Evolutionary conservation across 2,113 vertebrate genomes (phyloP), one percentile per base, ranked within the genome.

Genomic region (Arvicanthis niloticus): DNA sequence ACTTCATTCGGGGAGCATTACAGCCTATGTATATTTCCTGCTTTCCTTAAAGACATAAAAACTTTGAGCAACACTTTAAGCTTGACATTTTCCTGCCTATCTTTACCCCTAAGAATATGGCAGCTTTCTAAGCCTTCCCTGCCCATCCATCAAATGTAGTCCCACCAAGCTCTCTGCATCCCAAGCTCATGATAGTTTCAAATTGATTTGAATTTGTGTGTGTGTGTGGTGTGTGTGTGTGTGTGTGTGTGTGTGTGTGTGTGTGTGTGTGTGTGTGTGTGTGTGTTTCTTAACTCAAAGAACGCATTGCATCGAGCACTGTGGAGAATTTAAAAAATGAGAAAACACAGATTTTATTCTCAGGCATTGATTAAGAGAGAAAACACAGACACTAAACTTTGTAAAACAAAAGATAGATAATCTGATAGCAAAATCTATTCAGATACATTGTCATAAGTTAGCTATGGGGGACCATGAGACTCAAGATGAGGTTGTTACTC

Each of bases 101-200:
- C 40, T 26, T 53, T 12, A 56, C 0, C 5, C 10, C 12, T 42
- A n/a, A 58, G 65, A 84, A 11, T 53, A 17, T 1, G 11, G 22
- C 2, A 31, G 2, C 3, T 29, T 65, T 31, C 40, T 53, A 68
- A 1, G 1, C 1, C 2, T 70, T 53, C 34, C 2, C 26, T 31
- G 3, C 17, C 31, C 1, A 12, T 21, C 12, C 16, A 29, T 5
- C 24, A 7, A 31, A 1, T 51, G 21, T 5, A 73, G 21, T 40
- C 16, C 6, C 13, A 3, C 31, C 12, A 26, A 2, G 9, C 11
- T 51, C n/a, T 67, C n/a, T 13, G 10, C 12, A 34, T 6, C 37
- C 58, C 11, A 42, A 22, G 37, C 22, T 72, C 17, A 4, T 26
- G 5, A 11, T 4, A 7, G 60, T 34, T 95, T 58, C 15, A 8